Base-by-base conservation (phyloP, 2,797 vertebrate species). In the Zalophus californianus region DNA sequence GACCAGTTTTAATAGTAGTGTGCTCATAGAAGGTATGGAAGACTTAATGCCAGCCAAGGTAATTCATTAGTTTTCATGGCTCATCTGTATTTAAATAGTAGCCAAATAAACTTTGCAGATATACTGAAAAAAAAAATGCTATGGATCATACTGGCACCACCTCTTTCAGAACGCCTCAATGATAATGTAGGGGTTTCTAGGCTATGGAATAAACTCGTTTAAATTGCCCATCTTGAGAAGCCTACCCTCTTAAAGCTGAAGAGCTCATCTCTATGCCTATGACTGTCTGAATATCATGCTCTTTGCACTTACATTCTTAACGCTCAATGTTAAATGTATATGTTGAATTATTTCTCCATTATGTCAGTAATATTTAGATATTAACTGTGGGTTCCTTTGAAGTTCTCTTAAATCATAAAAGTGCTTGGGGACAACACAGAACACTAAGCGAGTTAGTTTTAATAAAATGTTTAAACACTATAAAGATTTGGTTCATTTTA, bases 1-100 rank as follows among this genome's bases (percentile, higher is more conserved):
- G 29, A 1, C n/a, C 73, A 91, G 44, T 98, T 98, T 98, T 93
- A 96, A 97, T 44, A 98, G 75, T 90, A 97, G 10, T 97, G 93
- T 72, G 66, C 84, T 96, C 96, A 41, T 89, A 93, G 93, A 38
- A 48, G 75, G 52, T 96, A 96, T 56, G 27, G 54, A 90, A 54
- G 80, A 64, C 16, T 52, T 88, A 94, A 79, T 60, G 29, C 16
- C 94, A 84, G 93, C 85, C 48, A 89, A 83, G 60, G 38, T 94
- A 98, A 89, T 95, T 95, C n/a, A 64, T 85, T 96, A 90, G 62
- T 91, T 97, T 97, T 96, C 54, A 97, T 96, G 94, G 96, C 82
- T 44, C 10, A 78, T 96, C 97, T 97, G 94, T 97, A 94, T 97
- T 97, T 98, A 92, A 95, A 77, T 80, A 90, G 80, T 83, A 80